phyloP scores from a whole-genome alignment of 2,888 invertebrate genomes.

The Blera fallax region DNA sequence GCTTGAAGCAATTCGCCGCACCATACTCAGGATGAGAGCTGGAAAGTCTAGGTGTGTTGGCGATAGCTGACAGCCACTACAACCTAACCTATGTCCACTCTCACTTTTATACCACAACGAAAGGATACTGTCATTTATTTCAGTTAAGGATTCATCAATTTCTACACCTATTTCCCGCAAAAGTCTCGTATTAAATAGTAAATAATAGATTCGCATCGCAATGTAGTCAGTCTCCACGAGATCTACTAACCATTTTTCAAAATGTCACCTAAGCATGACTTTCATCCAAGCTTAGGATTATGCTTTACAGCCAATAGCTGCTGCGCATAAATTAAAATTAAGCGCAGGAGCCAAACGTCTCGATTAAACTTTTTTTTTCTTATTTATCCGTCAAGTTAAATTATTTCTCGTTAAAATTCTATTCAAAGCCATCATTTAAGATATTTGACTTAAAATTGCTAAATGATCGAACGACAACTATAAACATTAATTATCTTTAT shows the following conservation, averaged over 20 bases:
- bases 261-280: neutral
- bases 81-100: no score
- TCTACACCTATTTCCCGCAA: no score
- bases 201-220: neutral
- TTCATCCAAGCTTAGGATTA: neutral
- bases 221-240: neutral
- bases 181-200: no score
- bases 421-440: neutral
- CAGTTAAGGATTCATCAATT: no score
- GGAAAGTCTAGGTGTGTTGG: no score
- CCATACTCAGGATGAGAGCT: no score
- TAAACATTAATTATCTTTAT: neutral
- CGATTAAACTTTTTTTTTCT: neutral
- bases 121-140: no score
- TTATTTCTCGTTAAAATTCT: neutral
- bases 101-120: no score
- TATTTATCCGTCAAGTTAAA: neutral
- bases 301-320: no score
- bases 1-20: no score
- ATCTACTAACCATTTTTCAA: neutral
- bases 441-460: neutral
- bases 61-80: no score
- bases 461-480: neutral
- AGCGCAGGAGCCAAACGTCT: neutral
- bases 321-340: neutral